phyloP scores from a whole-genome alignment of 2,797 vertebrate species.

The Falco novaeseelandiae region DNA sequence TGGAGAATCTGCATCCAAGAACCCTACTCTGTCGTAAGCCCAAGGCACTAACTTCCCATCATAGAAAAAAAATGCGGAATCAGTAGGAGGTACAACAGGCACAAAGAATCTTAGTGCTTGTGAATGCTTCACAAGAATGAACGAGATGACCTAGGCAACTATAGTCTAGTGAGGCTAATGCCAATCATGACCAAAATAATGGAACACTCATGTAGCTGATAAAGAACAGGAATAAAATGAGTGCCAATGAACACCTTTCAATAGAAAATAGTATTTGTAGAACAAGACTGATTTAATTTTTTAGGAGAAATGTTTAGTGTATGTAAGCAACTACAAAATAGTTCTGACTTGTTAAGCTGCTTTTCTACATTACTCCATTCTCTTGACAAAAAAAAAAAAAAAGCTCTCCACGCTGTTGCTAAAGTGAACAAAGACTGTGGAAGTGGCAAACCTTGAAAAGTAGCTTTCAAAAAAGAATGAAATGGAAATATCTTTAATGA shows the following conservation, averaged over 20 bases:
- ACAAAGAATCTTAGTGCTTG: not conserved
- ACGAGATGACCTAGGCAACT: not conserved
- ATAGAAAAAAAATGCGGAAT: not conserved
- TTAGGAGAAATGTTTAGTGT: not conserved
- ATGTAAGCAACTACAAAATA: not conserved
- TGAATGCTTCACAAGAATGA: not conserved
- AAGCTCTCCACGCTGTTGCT: not conserved
- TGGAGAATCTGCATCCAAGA: not conserved
- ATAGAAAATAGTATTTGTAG: not conserved
- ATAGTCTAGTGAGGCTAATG: not conserved
- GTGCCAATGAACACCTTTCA: not conserved
- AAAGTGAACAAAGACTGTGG: not conserved
- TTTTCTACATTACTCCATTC: not conserved
- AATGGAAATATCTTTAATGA: not conserved
- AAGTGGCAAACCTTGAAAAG: not conserved
- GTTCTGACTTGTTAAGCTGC: rapidly evolving
- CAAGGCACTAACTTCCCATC: not conserved
- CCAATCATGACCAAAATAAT: not conserved
- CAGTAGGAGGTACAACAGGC: not conserved
- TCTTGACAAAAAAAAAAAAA: not conserved
- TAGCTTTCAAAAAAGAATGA: not conserved
- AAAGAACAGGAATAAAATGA: not conserved
- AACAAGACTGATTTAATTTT: not conserved
- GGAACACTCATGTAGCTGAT: not conserved
- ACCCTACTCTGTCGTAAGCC: not conserved